Evolutionary conservation across 2,113 vertebrate genomes (phyloP), one percentile per base, ranked within the genome.

Genomic region (Pardalotus punctatus): DNA sequence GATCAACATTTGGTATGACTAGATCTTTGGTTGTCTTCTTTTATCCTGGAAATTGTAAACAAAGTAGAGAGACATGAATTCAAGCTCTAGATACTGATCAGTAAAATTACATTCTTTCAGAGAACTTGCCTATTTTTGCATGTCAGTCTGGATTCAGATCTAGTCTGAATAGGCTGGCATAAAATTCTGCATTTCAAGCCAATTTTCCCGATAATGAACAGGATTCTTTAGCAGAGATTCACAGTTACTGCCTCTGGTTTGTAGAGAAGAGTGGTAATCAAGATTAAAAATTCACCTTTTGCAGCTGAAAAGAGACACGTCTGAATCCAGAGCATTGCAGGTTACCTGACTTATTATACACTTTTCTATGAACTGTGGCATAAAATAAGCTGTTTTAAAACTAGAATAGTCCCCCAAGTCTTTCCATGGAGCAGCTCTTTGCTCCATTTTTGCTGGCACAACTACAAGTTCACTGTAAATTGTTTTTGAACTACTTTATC

Each of bases 241-340:
- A 22, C 33, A 43, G 54, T 17, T 5, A 28, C 4, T 77, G 17
- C 4, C 14, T 43, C 36, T 73, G 6, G 13, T 74, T 94, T 58
- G 16, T 23, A 91, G 69, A 81, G 43, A 56, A 21, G 22, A 35
- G 27, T 43, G 24, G 15, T 20, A 77, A 76, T 31, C 3, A 1
- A 28, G 35, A 36, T 11, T 27, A 67, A 94, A 76, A 19, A 47
- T 31, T 42, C 48, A 65, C 12, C 10, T 77, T 60, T 60, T 88
- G 31, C 1, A 5, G 74, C 20, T 5, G 1, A 71, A 81, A 74
- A 2, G 13, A 79, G 45, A 29, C 13, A 12, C 0, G 6, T 14
- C 22, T 21, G 21, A 76, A 61, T 56, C 14, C 1, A 1, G 14
- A 73, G 35, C 6, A 11, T 35, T 62, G 18, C 14, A 38, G 8